These are phyloP conservation scores for Scaptomyza tumidula DNA, from an alignment of 2,888 invertebrate genomes.

Conservation along the genomic window DNA sequence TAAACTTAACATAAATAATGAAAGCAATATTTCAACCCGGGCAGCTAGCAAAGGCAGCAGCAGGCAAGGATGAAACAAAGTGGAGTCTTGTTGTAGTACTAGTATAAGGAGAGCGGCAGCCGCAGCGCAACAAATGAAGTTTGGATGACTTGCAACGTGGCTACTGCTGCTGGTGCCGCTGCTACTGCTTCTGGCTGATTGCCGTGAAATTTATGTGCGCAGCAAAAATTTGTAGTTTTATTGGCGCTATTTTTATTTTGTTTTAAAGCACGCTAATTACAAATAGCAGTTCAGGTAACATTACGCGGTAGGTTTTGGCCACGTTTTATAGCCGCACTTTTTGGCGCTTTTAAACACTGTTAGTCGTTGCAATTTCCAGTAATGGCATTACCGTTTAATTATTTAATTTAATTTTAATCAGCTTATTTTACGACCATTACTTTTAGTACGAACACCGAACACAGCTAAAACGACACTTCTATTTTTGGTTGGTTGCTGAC, in stretches of 20 bases:
- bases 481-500: background rate
- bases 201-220: constrained; percentile 76
- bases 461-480: constrained; percentile 26
- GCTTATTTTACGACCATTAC: constrained; percentile 18
- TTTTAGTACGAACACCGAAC: constrained; percentile 14
- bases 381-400: background rate
- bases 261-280: constrained; percentile 37
- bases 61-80: constrained; percentile 50
- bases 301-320: constrained; percentile 9
- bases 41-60: constrained; percentile 26
- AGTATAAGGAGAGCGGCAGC: constrained; percentile 28
- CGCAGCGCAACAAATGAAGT: constrained; percentile 78
- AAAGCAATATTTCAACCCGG: constrained; percentile 72
- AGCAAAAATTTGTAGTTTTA: constrained; percentile 31
- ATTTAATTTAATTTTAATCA: constrained; percentile 17
- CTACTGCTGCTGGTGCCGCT: constrained; percentile 3
- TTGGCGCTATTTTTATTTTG: background rate
- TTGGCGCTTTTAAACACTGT: constrained; percentile 16
- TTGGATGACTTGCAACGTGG: constrained; percentile 77
- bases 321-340: constrained; percentile 13
- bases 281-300: constrained; percentile 22
- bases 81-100: constrained; percentile 19
- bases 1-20: constrained; percentile 77
- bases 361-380: background rate
- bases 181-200: constrained; percentile 59